Evolutionary conservation across 2,888 invertebrate genomes (phyloP), one percentile per base, ranked within the genome.

Genomic region (Tanytarsus gracilentus): DNA sequence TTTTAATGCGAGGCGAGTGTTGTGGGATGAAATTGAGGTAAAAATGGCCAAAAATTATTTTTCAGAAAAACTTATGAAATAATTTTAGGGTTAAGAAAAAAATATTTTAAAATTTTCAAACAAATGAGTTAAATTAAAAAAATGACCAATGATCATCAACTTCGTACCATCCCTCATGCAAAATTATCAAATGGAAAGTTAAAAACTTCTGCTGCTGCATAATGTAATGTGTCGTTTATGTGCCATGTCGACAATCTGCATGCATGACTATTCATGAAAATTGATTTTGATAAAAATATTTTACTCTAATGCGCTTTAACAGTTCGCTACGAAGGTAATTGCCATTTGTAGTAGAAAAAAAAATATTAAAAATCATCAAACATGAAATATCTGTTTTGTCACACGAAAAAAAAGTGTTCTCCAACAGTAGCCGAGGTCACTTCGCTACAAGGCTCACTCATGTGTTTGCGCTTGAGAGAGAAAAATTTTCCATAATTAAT

Each of bases 191-290:
- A 23, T 44, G 18, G 16, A 14, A 23, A 18, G 44, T 44, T 44
- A 11, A 44, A 44, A 11, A n/a, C 23, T 18, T 18, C 23, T 44
- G 9, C 40, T 40, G 8, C 44, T 44, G 44, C 44, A 23, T n/a
- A n/a, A n/a, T n/a, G n/a, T n/a, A n/a, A n/a, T n/a, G n/a, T n/a
- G n/a, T n/a, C n/a, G n/a, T n/a, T n/a, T n/a, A n/a, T n/a, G n/a
- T n/a, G n/a, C 14, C 4, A 50, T 23, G 50, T 50, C 50, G 23
- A n/a, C n/a, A n/a, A n/a, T 14, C 4, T 39, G 39, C 27, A 56
- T 56, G 55, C 55, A 56, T 56, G 55, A 40, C 40, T 27, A 56
- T 56, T 56, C 55, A 56, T 23, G 40, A 56, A 44, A 56, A 56
- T 56, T 56, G 55, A 53, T 56, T 56, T 56, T 56, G 55, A 56